phyloP scores from a whole-genome alignment of 2,113 vertebrate species.

The Poicephalus meyeri region DNA sequence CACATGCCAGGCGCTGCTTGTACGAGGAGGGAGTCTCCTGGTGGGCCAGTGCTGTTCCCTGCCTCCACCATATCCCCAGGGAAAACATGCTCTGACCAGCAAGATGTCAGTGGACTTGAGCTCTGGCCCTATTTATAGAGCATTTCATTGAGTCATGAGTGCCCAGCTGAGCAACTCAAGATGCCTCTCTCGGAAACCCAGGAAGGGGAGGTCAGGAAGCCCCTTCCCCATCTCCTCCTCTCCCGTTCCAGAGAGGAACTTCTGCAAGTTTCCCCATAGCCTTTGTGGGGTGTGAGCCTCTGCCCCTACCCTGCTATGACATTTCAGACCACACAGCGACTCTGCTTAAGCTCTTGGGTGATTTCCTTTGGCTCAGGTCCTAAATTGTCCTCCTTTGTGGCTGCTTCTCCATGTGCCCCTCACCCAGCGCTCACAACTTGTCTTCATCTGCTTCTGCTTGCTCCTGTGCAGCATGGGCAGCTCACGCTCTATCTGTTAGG shows the following conservation, averaged over 20 bases:
- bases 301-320: neutral
- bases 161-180: neutral
- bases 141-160: neutral
- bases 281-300: neutral
- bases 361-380: slow-evolving; percentile 3
- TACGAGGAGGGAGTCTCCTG: neutral
- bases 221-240: neutral
- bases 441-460: slow-evolving; percentile 56
- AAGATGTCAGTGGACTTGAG: neutral
- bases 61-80: neutral
- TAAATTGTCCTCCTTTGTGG: slow-evolving; percentile 10
- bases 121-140: neutral
- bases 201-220: neutral
- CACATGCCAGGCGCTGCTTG: neutral
- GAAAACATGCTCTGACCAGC: neutral
- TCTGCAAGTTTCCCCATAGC: neutral
- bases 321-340: neutral
- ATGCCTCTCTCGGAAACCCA: neutral
- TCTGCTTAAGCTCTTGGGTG: neutral
- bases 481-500: neutral
- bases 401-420: neutral
- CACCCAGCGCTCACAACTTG: neutral
- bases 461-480: neutral
- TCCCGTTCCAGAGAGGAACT: neutral
- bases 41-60: neutral